Percentiles rank a stretch among this genome's conserved stretches.
phyloP scores from a whole-genome alignment of 2,113 vertebrate species.

The Gyps fulvus region DNA sequence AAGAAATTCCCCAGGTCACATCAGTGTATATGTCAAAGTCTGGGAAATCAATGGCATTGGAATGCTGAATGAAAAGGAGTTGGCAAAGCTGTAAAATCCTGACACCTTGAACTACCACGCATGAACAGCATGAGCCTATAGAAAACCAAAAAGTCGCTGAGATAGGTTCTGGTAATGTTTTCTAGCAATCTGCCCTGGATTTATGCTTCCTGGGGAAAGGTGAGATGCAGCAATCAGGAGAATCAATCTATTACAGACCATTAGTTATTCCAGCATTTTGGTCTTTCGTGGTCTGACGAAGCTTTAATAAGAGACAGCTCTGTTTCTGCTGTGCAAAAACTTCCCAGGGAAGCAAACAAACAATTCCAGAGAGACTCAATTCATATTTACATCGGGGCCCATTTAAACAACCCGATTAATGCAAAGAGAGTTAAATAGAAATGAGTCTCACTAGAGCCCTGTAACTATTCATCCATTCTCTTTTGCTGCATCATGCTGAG shows the following conservation, averaged over 20 bases:
- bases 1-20: not conserved
- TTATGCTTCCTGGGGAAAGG: not conserved
- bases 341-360: not conserved
- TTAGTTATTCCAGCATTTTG: not conserved
- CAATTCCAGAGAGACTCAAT: not conserved
- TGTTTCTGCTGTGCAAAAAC: not conserved
- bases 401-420: not conserved
- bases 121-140: not conserved
- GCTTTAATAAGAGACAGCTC: not conserved
- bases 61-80: not conserved
- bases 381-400: not conserved
- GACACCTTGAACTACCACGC: not conserved
- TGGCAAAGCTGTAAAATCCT: not conserved
- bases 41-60: not conserved
- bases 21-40: not conserved
- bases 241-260: not conserved
- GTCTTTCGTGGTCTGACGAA: not conserved
- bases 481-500: conserved; percentile 16
- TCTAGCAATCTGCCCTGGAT: not conserved
- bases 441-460: not conserved
- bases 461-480: conserved; percentile 13
- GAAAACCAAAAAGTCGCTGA: not conserved
- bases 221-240: not conserved
- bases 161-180: not conserved
- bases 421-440: not conserved